Base-by-base conservation (phyloP, 2,888 invertebrate species). In the Pantelozetes paolii region DNA sequence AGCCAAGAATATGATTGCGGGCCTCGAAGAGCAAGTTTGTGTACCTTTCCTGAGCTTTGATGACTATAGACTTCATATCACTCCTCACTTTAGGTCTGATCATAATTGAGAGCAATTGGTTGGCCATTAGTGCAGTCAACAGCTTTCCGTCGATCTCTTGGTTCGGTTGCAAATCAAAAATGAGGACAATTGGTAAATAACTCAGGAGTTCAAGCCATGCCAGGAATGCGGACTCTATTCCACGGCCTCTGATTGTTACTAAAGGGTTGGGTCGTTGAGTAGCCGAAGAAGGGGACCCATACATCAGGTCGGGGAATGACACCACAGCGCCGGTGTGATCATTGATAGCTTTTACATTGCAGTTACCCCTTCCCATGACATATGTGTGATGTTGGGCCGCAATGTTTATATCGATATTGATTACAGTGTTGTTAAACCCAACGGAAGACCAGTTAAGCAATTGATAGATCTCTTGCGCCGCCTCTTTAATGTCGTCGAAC, bases 391-490 rank as follows among this genome's bases (percentile, higher is more conserved):
- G 95, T 82, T 94, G 93, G 0, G 94, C 92, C 0, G 96, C 93
- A 76, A 97, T 94, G 82, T 96, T 96, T 84, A 96, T 86, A 36
- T 92, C 89, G 89, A 95, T 94, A 82, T 92, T 92, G 23, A 95
- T 91, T 78, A 89, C 86, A 77, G 91, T 89, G 67, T 78, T 78
- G 15, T 77, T 77, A 81, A 81, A 48, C 45, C 74, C 75, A 45
- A 75, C 71, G 50, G 75, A 74, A 1, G 72, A 74, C 23, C 76
- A 76, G 30, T 75, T 77, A 9, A 78, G 36, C 45, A 40, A 76
- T 62, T 78, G 76, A 74, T 77, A 77, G 13, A 78, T 71, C 42
- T 77, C 64, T 20, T 50, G 71, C 30, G 77, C 57, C 8, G 77
- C 78, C 73, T 76, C 75, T 57, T 76, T 50, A 23, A 78, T 42